Percentiles rank a stretch among this genome's conserved stretches.
These are phyloP conservation scores for Sylvilagus floridanus DNA, from an alignment of 2,797 vertebrate genomes.

Conservation along the genomic window DNA sequence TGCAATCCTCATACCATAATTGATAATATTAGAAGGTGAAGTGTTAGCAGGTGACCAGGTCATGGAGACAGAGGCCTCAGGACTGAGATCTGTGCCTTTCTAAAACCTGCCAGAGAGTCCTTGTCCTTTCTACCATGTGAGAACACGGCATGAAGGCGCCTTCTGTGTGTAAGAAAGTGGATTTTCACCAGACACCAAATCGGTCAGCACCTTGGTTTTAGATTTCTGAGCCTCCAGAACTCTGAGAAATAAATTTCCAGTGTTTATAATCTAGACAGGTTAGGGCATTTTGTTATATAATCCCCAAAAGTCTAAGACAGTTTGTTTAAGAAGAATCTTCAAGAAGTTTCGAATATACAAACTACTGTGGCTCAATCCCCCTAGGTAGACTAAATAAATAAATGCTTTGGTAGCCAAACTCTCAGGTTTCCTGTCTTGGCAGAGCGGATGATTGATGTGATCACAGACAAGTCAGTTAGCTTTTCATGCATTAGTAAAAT, in stretches of 20 bases:
- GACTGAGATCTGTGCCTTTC: background rate
- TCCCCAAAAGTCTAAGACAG: background rate
- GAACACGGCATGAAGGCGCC: background rate
- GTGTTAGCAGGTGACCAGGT: background rate
- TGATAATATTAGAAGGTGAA: background rate
- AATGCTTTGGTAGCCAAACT: background rate
- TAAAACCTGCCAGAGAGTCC: background rate
- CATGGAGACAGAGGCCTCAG: background rate
- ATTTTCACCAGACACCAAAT: background rate
- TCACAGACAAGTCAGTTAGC: background rate
- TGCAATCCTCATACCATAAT: background rate
- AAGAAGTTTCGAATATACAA: background rate
- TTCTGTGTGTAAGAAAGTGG: background rate
- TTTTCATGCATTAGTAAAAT: background rate
- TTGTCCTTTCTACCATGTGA: background rate
- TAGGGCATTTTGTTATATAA: background rate
- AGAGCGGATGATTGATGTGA: background rate
- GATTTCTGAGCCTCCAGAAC: background rate
- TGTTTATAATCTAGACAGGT: background rate
- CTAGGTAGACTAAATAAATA: background rate
- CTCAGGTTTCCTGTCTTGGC: constrained; percentile 20
- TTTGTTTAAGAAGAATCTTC: background rate
- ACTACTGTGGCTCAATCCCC: background rate
- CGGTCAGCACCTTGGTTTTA: background rate
- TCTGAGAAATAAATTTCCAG: background rate